phyloP scores from a whole-genome alignment of 2,888 invertebrate genomes.

The Dexiosoma caninum region DNA sequence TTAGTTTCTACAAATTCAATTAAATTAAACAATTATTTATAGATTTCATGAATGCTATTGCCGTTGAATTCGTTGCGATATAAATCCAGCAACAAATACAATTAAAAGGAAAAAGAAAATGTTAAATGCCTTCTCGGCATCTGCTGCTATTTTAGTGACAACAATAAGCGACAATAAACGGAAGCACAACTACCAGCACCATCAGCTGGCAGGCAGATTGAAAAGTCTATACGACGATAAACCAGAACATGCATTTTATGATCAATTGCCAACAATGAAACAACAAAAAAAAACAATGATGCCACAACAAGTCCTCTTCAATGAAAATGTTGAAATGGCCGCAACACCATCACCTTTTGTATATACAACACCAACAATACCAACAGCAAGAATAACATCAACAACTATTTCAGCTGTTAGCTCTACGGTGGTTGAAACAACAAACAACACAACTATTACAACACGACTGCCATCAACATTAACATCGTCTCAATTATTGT shows the following conservation, averaged over 20 bases:
- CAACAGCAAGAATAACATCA: conserved; percentile 60
- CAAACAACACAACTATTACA: conserved; percentile 70
- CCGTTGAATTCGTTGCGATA: background rate
- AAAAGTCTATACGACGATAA: background rate
- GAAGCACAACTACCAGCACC: background rate
- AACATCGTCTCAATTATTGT: background rate
- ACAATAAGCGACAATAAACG: background rate
- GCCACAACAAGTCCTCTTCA: conserved; percentile 15
- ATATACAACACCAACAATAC: background rate
- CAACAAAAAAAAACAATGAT: conserved; percentile 29
- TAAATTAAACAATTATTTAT: conserved; percentile 14
- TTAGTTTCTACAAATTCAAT: conserved; percentile 27
- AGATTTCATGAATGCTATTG: conserved; percentile 24
- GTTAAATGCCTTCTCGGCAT: conserved; percentile 36
- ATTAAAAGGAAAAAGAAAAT: conserved; percentile 6
- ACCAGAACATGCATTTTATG: conserved; percentile 18
- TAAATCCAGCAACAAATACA: background rate
- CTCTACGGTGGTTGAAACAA: conserved; percentile 69
- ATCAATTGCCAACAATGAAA: conserved; percentile 10
- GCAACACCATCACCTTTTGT: conserved; percentile 17
- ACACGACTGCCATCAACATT: conserved; percentile 57
- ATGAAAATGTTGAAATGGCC: conserved; percentile 30
- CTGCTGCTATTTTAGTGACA: conserved; percentile 23
- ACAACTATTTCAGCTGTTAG: conserved; percentile 64
- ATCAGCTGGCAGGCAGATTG: background rate